phyloP scores from a whole-genome alignment of 2,888 invertebrate species.

The Coronaproctus castanopsis region DNA sequence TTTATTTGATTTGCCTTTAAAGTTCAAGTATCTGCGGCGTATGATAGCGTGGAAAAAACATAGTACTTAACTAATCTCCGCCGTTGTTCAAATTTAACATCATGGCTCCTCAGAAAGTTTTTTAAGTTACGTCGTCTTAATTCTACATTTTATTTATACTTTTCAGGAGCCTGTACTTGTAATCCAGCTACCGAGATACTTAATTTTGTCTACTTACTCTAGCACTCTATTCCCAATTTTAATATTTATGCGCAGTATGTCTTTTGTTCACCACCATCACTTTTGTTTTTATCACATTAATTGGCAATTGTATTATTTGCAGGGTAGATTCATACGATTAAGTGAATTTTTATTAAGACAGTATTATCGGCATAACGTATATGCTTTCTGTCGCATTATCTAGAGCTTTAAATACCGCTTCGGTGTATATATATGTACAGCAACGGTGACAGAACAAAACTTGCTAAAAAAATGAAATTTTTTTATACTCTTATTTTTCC shows the following conservation, averaged over 20 bases:
- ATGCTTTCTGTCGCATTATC: too few species aligned
- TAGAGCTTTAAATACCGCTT: too few species aligned
- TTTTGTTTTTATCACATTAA: too few species aligned
- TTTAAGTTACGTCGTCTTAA: neutral
- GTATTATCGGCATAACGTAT: too few species aligned
- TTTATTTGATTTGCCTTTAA: neutral
- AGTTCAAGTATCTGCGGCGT: neutral
- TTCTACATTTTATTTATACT: neutral
- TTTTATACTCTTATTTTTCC: too few species aligned
- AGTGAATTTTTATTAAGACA: too few species aligned
- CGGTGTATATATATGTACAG: too few species aligned
- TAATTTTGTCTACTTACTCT: neutral
- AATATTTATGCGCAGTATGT: neutral
- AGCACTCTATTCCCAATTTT: neutral
- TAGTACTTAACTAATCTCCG: neutral
- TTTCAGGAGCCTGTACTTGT: too few species aligned
- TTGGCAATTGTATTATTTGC: too few species aligned
- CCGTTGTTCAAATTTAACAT: neutral
- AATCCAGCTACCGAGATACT: neutral
- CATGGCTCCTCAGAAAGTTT: neutral
- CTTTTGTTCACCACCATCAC: neutral
- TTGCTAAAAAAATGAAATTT: too few species aligned
- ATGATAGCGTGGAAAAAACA: neutral
- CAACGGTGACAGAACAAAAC: too few species aligned
- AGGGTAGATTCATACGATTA: too few species aligned